A percentile compares a stretch with the other conserved stretches of the same genome.
phyloP scores from a whole-genome alignment of 2,113 vertebrate genomes.

The Pelobates fuscus region DNA sequence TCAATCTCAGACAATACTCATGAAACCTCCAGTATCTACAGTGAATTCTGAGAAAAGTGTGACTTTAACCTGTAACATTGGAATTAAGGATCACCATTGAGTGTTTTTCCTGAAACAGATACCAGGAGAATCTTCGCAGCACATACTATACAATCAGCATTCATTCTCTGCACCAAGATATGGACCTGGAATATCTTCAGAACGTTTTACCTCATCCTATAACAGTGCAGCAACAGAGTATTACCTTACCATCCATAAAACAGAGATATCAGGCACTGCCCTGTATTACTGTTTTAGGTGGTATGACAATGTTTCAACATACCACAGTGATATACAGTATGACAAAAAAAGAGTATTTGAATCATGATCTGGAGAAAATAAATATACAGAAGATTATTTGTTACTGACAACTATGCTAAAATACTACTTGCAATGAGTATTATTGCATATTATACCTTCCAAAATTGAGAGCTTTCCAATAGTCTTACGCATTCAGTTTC shows the following conservation, averaged over 20 bases:
- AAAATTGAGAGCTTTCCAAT: no score
- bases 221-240: not conserved
- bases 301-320: not conserved
- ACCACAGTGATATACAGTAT: no score
- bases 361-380: no score
- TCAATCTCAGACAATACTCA: no score
- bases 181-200: constrained; percentile 8
- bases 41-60: no score
- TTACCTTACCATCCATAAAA: not conserved
- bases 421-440: no score
- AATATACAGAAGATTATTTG: no score
- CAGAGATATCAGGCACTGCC: constrained; percentile 2
- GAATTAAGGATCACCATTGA: not conserved
- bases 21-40: no score
- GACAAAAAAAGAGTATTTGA: not conserved
- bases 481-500: no score
- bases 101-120: not conserved
- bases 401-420: no score
- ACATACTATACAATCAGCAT: constrained; percentile 1
- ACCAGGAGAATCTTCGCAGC: not conserved
- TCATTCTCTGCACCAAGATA: constrained; percentile 1
- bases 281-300: constrained; percentile 10
- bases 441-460: no score
- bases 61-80: no score
- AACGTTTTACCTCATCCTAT: not conserved